Evolutionary conservation across 2,113 vertebrate species (phyloP).

Genomic region (Menura novaehollandiae): DNA sequence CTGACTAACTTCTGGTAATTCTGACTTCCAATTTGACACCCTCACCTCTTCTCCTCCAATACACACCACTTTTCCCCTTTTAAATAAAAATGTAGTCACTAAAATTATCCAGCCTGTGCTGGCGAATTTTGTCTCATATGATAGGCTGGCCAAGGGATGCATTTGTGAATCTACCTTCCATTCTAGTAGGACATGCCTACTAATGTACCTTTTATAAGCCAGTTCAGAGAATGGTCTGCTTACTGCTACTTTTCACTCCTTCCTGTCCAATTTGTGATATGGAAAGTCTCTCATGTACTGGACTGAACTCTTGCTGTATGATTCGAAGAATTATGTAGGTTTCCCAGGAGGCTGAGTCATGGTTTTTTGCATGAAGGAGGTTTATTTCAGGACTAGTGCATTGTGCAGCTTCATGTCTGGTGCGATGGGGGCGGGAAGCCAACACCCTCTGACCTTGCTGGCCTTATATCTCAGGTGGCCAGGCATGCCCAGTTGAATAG

Average conservation of each 20-base stretch:
- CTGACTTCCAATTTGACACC: background rate
- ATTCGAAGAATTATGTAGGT: too few relatives aligned
- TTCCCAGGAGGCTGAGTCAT: too few relatives aligned
- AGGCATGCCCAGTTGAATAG: too few relatives aligned
- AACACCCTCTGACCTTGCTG: too few relatives aligned
- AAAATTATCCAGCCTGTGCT: background rate
- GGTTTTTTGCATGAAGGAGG: too few relatives aligned
- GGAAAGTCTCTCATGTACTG: background rate
- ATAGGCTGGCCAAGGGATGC: background rate
- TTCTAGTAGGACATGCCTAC: background rate
- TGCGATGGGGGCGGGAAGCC: too few relatives aligned
- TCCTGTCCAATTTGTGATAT: background rate
- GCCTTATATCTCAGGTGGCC: too few relatives aligned
- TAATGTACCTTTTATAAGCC: background rate
- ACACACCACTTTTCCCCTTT: background rate
- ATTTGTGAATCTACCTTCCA: background rate
- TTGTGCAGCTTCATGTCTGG: too few relatives aligned
- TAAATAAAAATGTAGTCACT: background rate
- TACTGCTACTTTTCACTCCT: background rate
- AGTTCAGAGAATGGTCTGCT: background rate
- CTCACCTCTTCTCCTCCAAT: background rate
- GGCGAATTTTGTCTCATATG: background rate
- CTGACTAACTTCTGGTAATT: background rate
- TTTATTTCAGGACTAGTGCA: too few relatives aligned
- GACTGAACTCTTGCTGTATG: background rate